phyloP scores from a whole-genome alignment of 2,888 invertebrate species.

The Lobophora halterata region DNA sequence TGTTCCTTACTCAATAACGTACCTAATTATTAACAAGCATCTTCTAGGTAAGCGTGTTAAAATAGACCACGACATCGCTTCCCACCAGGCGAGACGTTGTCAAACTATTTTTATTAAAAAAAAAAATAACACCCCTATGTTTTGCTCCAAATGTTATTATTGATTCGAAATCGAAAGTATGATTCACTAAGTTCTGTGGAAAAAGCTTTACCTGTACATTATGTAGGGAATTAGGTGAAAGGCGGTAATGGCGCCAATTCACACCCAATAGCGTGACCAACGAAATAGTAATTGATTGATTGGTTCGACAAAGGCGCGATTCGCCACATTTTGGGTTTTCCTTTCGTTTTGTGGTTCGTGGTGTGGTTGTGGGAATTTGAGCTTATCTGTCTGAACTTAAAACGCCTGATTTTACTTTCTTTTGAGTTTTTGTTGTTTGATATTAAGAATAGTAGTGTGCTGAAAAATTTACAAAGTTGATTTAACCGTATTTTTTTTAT shows the following conservation, averaged over 20 bases:
- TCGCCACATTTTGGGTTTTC: slow-evolving; percentile 45
- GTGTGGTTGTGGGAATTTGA: slow-evolving; percentile 28
- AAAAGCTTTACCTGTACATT: slow-evolving; percentile 10
- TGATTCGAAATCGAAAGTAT: no score
- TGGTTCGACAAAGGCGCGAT: slow-evolving; percentile 47
- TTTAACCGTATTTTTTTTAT: no score
- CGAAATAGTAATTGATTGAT: slow-evolving; percentile 49
- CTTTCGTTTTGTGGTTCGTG: slow-evolving; percentile 40
- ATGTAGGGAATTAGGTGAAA: slow-evolving; percentile 59
- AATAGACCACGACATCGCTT: no score
- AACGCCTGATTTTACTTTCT: slow-evolving; percentile 17
- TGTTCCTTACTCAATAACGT: no score
- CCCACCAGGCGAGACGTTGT: no score
- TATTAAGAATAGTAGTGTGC: no score
- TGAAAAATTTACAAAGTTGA: no score
- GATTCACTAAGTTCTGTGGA: not conserved
- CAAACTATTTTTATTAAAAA: no score
- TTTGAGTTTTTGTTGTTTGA: not conserved
- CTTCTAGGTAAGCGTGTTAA: no score
- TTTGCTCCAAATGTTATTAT: no score
- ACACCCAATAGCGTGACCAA: slow-evolving; percentile 51
- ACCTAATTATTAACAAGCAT: no score
- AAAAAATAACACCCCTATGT: no score
- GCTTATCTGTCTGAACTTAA: not conserved
- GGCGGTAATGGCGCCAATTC: slow-evolving; percentile 58